Base-by-base conservation (phyloP, 2,797 vertebrate genomes). In the Phataginus tricuspis region DNA sequence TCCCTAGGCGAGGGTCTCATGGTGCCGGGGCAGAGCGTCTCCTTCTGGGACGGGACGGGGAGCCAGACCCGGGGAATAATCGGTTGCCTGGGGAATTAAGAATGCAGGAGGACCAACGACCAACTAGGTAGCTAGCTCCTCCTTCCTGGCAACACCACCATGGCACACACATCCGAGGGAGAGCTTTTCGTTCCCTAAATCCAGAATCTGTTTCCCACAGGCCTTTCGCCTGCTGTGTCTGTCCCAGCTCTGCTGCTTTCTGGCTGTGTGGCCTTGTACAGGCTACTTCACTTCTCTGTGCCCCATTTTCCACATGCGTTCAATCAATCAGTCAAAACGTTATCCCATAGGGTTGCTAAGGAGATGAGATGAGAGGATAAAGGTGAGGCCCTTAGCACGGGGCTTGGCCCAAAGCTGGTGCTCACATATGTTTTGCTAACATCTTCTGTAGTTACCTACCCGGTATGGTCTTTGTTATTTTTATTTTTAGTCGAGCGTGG, bases 121-220 rank as follows among this genome's bases (percentile, higher is more conserved):
- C 34, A 37, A 8, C 19, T 15, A 29, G 7, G 34, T 14, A 61
- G 18, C 53, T 71, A 10, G 29, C 2, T 45, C 45, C 45, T 2
- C 4, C 4, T n/a, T 64, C 66, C 34, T 34, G n/a, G 72, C 42
- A 31, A 59, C 6, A 9, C 7, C 1, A 2, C 12, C 34, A 14
- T 6, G 12, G 34, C 4, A 18, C 11, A 3, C 25, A 7, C 5
- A 4, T 14, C 10, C 29, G 37, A 18, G 15, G 37, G 3, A 45
- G 66, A 5, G 0, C 14, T 11, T 11, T 55, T 34, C n/a, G 68
- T 42, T 45, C 5, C 45, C 49, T 25, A 11, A 31, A 25, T 8
- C 19, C 1, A n/a, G 5, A 12, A n/a, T 9, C 53, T 34, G 34
- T n/a, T 15, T 80, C 23, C 39, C 2, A 0, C 0, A 1, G 16